These are phyloP conservation scores for Pantherophis guttatus DNA, from an alignment of 2,113 vertebrate species.

Conservation along the genomic window DNA sequence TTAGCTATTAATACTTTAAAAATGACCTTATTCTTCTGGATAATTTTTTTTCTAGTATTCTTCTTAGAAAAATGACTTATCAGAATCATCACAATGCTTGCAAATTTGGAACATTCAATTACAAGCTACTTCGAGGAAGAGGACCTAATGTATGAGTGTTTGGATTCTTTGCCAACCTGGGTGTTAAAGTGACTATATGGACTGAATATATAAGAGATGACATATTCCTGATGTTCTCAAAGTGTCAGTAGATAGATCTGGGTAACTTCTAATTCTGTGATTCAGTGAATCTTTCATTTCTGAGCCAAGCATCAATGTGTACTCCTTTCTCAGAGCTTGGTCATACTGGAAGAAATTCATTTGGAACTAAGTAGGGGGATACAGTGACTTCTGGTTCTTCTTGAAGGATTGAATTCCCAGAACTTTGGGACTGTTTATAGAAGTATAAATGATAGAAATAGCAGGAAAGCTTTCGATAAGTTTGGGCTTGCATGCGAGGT, in stretches of 20 bases:
- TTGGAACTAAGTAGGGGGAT: background rate
- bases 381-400: background rate
- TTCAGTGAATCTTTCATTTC: background rate
- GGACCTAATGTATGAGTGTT: background rate
- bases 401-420: background rate
- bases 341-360: background rate
- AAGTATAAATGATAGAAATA: background rate
- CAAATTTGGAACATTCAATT: background rate
- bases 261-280: background rate
- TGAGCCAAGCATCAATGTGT: background rate
- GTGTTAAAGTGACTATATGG: background rate
- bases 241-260: background rate
- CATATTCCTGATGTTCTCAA: background rate
- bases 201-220: background rate
- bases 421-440: background rate
- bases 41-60: background rate
- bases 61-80: background rate
- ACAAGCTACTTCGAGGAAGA: background rate
- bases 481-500: background rate
- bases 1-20: background rate
- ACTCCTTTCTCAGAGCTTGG: background rate
- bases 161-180: background rate
- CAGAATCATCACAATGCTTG: background rate
- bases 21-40: background rate
- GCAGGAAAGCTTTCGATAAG: background rate